Percentiles rank a stretch among this genome's conserved stretches.
Evolutionary conservation across 2,113 vertebrate species (phyloP).

Genomic region (Crypturellus undulatus): DNA sequence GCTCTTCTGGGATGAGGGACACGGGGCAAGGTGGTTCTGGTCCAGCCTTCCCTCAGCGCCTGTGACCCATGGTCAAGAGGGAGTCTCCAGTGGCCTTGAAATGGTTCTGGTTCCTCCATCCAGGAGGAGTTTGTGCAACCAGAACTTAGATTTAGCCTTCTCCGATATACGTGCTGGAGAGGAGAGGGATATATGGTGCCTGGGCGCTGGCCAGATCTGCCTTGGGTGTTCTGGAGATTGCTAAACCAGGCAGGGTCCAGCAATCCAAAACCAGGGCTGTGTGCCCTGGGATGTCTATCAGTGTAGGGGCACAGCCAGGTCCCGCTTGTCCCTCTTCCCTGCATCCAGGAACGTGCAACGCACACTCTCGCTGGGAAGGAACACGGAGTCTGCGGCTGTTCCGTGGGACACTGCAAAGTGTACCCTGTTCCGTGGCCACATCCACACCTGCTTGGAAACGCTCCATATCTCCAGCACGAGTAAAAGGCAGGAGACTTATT

Average conservation of each 20-base stretch:
- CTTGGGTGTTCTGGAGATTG: neutral
- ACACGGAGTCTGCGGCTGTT: neutral
- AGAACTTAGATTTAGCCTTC: neutral
- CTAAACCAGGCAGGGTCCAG: neutral
- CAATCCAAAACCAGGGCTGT: no score
- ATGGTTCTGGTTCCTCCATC: neutral
- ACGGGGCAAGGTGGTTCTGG: rapidly evolving
- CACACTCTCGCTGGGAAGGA: neutral
- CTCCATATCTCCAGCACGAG: neutral
- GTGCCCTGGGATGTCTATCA: no score
- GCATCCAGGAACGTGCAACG: neutral
- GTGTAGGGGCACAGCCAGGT: neutral
- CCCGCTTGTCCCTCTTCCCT: neutral
- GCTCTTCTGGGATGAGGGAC: neutral
- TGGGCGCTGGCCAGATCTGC: neutral
- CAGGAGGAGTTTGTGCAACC: neutral
- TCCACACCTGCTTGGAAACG: neutral
- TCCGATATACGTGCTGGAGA: neutral
- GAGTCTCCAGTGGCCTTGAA: neutral
- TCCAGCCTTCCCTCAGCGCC: neutral
- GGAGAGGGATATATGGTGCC: neutral
- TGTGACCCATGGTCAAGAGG: neutral
- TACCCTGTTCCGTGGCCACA: rapidly evolving
- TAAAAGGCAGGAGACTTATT: neutral
- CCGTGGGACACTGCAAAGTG: neutral